Conservation (phyloP, 2,888 invertebrate species). For the Drosophila anomelani region DNA sequence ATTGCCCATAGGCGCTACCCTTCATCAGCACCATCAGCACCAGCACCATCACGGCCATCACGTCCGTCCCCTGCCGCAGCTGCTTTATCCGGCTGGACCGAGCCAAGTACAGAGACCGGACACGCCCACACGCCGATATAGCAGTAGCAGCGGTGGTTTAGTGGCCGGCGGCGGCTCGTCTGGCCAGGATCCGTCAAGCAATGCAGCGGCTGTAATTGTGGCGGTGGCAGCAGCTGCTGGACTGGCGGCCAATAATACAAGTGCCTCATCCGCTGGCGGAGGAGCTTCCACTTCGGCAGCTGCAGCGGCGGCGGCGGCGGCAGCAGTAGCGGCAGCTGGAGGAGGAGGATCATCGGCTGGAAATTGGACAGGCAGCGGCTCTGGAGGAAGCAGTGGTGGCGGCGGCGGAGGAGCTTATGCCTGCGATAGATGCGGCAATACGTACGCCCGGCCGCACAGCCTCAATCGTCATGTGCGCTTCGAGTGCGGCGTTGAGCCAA, state of each 20-base stretch:
- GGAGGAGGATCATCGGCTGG: conserved; percentile 14
- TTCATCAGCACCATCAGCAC: conserved; percentile 54
- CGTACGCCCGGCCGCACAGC: conserved; percentile 86
- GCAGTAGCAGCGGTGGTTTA: conserved; percentile 64
- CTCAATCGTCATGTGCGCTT: conserved; percentile 87
- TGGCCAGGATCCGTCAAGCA: conserved; percentile 54
- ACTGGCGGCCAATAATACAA: conserved; percentile 61
- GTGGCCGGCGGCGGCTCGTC: conserved; percentile 22
- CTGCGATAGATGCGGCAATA: conserved; percentile 87
- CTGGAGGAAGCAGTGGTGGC: conserved; percentile 85
- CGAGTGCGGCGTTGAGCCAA: conserved; percentile 87
- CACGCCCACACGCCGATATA: conserved; percentile 75
- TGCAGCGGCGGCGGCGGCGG: conserved; percentile 55
- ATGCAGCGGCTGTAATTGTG: conserved; percentile 54
- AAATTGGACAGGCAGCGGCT: conserved; percentile 56
- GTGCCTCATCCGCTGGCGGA: conserved; percentile 51
- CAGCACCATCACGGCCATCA: conserved; percentile 26
- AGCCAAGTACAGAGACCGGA: conserved; percentile 38
- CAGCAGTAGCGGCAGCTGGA: conserved; percentile 48
- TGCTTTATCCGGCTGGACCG: conserved; percentile 56
- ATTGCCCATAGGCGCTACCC: conserved; percentile 40
- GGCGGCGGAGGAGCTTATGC: conserved; percentile 82
- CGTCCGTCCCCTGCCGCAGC: conserved; percentile 84
- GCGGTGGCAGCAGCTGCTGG: conserved; percentile 63
- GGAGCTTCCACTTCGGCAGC: conserved; percentile 73